These are phyloP conservation scores for Cricetomys ansorgei DNA, from an alignment of 2,113 vertebrate species.

Conservation along the genomic window DNA sequence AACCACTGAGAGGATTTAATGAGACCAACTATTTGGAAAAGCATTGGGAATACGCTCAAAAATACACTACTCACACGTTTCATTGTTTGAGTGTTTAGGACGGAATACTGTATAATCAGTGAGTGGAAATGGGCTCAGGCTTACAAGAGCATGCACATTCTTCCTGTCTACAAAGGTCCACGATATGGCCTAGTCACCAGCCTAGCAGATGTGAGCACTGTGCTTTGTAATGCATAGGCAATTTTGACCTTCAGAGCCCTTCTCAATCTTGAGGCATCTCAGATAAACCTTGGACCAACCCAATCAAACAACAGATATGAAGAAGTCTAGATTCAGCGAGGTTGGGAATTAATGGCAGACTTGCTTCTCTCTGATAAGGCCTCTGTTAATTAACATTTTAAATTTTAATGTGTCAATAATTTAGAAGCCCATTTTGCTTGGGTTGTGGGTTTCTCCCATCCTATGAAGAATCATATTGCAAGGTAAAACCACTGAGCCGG, in stretches of 20 bases:
- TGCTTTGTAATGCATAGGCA: not conserved
- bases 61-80: not conserved
- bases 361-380: slow-evolving; percentile 69
- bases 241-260: not conserved
- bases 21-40: slow-evolving; percentile 6
- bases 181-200: not conserved
- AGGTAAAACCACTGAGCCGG: slow-evolving; percentile 55
- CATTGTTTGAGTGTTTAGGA: not conserved
- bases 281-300: slow-evolving; percentile 9
- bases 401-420: slow-evolving; percentile 77
- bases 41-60: not conserved
- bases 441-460: slow-evolving; percentile 14
- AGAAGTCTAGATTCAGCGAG: slow-evolving; percentile 54
- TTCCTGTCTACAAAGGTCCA: not conserved
- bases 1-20: not conserved
- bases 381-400: slow-evolving; percentile 79
- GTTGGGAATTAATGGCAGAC: slow-evolving; percentile 53
- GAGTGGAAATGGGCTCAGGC: not conserved
- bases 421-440: slow-evolving; percentile 61
- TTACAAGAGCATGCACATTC: not conserved
- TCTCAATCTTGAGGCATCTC: not conserved
- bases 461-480: slow-evolving; percentile 66
- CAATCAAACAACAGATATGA: not conserved
- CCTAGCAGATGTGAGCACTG: not conserved
- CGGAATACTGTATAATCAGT: not conserved